Conservation (phyloP, 2,888 invertebrate species). For the Drosophila parthenogenetica region DNA sequence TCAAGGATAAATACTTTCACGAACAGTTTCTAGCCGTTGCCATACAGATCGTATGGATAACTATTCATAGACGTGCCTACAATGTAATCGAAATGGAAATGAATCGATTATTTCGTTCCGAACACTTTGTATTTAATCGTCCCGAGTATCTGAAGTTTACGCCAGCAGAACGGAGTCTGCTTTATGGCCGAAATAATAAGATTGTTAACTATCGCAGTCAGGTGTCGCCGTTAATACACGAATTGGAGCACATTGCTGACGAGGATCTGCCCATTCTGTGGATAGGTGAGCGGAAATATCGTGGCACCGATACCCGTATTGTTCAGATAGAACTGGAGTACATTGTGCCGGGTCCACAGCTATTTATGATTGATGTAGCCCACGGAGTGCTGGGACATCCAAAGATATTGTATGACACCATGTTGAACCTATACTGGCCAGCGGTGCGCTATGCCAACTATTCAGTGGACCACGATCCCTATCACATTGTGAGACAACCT, state of each 20-base stretch:
- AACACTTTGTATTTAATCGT: conserved; percentile 77
- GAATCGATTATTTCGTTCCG: conserved; percentile 82
- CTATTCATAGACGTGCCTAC: conserved; percentile 80
- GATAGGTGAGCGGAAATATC: conserved; percentile 82
- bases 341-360: conserved; percentile 79
- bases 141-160: conserved; percentile 67
- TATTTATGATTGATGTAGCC: conserved; percentile 77
- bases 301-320: conserved; percentile 81
- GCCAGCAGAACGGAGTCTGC: conserved; percentile 69
- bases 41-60: conserved; percentile 82
- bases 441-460: conserved; percentile 72
- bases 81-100: conserved; percentile 82
- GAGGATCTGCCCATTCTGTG: conserved; percentile 81
- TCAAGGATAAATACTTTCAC: conserved; percentile 76
- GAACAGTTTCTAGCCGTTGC: conserved; percentile 80
- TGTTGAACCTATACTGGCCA: conserved; percentile 76
- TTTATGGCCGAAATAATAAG: conserved; percentile 79
- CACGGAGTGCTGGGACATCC: conserved; percentile 83
- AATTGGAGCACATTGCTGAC: conserved; percentile 65
- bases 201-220: conserved; percentile 81
- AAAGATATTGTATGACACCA: conserved; percentile 78
- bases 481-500: conserved; percentile 74
- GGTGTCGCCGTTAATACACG: conserved; percentile 82
- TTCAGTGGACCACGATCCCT: conserved; percentile 79
- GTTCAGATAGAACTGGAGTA: conserved; percentile 80